Evolutionary conservation across 2,888 invertebrate species (phyloP).

Genomic region (Agrilus biguttatus): DNA sequence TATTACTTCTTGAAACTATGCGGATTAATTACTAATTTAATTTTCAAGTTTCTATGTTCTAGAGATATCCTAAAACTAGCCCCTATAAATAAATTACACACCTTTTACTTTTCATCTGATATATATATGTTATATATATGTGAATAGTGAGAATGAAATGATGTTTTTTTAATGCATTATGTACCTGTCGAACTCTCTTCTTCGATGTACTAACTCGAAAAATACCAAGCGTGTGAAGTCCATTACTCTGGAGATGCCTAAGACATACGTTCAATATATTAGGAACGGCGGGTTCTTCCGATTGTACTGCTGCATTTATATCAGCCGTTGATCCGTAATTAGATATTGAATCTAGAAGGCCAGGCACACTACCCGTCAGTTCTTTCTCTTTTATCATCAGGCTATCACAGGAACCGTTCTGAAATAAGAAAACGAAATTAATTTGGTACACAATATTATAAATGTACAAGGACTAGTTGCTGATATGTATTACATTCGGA

Average conservation of each 20-base stretch:
- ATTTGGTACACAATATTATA: too few relatives aligned
- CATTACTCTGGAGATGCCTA: slow-evolving; percentile 64
- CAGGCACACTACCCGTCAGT: slow-evolving; percentile 37
- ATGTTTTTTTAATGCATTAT: too few relatives aligned
- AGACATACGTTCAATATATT: slow-evolving; percentile 67
- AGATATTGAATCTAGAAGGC: slow-evolving; percentile 30
- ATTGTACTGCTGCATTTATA: slow-evolving; percentile 29
- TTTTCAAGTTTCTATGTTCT: too few relatives aligned
- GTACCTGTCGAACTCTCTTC: slow-evolving; percentile 79
- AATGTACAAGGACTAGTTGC: too few relatives aligned
- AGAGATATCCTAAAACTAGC: too few relatives aligned
- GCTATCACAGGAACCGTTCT: slow-evolving; percentile 71
- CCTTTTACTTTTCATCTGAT: too few relatives aligned
- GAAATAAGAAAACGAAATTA: slow-evolving; percentile 20
- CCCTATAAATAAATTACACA: too few relatives aligned
- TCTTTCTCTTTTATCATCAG: slow-evolving; percentile 40
- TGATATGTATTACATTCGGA: too few relatives aligned
- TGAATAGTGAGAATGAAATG: too few relatives aligned
- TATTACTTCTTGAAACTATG: too few relatives aligned
- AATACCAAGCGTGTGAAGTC: slow-evolving; percentile 73
- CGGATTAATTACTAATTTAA: too few relatives aligned
- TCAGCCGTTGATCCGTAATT: slow-evolving; percentile 27
- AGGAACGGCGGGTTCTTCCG: slow-evolving; percentile 49
- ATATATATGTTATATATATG: too few relatives aligned
- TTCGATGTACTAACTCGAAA: slow-evolving; percentile 88